Base-by-base conservation (phyloP, 2,113 vertebrate genomes). In the Haemorhous mexicanus region DNA sequence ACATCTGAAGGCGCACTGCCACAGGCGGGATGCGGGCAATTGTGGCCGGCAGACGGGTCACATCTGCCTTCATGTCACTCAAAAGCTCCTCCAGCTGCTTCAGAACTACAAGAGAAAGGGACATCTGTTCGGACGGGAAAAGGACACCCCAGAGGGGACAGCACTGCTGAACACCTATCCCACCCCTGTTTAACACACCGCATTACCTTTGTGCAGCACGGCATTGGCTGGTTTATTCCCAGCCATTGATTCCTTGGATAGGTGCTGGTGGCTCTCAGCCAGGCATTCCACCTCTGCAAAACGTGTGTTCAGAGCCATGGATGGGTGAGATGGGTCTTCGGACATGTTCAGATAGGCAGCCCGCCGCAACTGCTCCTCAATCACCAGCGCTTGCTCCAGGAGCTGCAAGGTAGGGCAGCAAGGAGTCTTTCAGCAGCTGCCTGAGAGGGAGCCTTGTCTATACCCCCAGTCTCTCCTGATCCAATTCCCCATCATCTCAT, bases 31-130 rank as follows among this genome's bases (percentile, higher is more conserved):
- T 99, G 75, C 99, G 98, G 94, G 99, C 99, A 32, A 99, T 99
- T 53, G 99, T 99, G 32, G 99, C 99, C 7, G 99, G 99, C 92
- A 99, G 98, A 47, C 99, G 98, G 1, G 99, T 99, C 92, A 99
- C 99, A 69, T 99, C 99, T 0, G 99, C 99, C 97, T 99, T 99
- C 99, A 99, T 99, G 97, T 99, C 99, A 74, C 99, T 99, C 93
- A 99, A 96, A 68, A 99, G 97, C 96, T 99, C 99, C 97, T 99
- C 99, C n/a, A 99, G 97, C 97, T 99, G 99, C 98, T 99, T 99
- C 94, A 99, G 98, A 95, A 99, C 99, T 99, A 97, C 61, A 96
- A 72, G 84, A 77, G 56, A 96, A 76, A 96, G 49, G 49, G 35
- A 53, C 33, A 77, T 13, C 41, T 44, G 80, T 84, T 94, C 64